Evolutionary conservation across 1,140 invertebrate species (phyloP).

Genomic region (Lerema accius): DNA sequence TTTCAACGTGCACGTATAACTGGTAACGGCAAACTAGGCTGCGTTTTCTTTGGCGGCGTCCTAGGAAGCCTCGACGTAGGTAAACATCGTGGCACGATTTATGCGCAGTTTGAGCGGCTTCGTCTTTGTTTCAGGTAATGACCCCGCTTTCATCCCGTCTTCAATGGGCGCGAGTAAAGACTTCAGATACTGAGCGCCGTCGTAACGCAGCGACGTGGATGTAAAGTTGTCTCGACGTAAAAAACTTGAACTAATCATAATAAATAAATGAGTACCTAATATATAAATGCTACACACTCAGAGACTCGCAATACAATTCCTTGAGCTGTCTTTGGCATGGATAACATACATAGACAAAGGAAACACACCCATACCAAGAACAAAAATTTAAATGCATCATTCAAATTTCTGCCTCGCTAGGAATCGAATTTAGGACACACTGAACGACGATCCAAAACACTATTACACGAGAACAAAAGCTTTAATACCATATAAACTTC

Average conservation of each 20-base stretch:
- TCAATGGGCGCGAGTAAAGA: constrained; percentile 71
- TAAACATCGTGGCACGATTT: constrained; percentile 76
- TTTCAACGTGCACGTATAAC: constrained; percentile 53
- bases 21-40: constrained; percentile 64
- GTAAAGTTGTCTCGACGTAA: constrained; percentile 6
- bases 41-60: constrained; percentile 73
- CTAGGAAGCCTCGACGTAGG: constrained; percentile 67
- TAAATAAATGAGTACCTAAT: no score
- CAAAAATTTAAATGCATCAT: no score
- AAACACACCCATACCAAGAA: no score
- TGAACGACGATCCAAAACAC: no score
- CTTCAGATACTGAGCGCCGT: constrained; percentile 60
- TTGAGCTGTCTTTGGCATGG: no score
- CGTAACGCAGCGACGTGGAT: constrained; percentile 32
- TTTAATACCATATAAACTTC: no score
- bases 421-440: no score
- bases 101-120: constrained; percentile 73
- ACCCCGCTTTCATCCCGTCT: constrained; percentile 74
- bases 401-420: no score
- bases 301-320: no score
- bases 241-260: background rate
- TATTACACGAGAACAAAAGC: no score
- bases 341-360: no score
- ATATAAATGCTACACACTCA: no score
- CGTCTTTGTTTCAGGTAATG: constrained; percentile 80